Base-by-base conservation (phyloP, 2,113 vertebrate species). In the Ibidorhyncha struthersii region DNA sequence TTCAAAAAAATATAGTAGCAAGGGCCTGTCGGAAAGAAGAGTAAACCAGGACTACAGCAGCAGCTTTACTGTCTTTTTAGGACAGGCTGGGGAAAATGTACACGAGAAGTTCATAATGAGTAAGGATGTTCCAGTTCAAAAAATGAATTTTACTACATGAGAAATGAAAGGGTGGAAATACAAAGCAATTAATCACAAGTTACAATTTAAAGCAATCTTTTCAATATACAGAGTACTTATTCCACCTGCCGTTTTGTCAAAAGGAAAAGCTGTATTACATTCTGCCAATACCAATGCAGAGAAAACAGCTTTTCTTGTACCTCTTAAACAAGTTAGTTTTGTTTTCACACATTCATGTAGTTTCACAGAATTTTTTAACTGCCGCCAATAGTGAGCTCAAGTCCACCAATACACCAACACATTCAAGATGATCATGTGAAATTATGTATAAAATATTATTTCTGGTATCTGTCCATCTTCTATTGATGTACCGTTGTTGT, bases 381-480 rank as follows among this genome's bases (percentile, higher is more conserved):
- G 89, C 79, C 16, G 61, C 92, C 67, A 89, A 36, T 59, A 82
- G 95, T 50, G 70, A 96, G 86, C 69, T 76, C 67, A 93, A 89
- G 82, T 95, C 77, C 96, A 79, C 62, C 15, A 47, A 55, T 29
- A 73, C 2, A 20, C 49, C 17, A 83, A 74, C 61, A 61, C n/a
- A 73, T 86, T 78, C 6, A 19, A 89, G 74, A 70, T 72, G n/a
- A 77, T 32, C 38, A 40, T 8, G 32, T 82, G 90, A 81, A 89
- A 72, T 98, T 98, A 99, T 78, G 97, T 99, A 93, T 99, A 99
- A 98, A 99, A 99, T 97, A 99, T 99, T 86, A 99, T 99, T 98
- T 99, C 99, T 87, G 99, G 99, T 96, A 99, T 99, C 90, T 99
- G 99, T 85, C 99, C 99, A 40, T 99, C 99, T 97, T 99, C 99